Evolutionary conservation across 2,888 invertebrate species (phyloP), one percentile per base, ranked within the genome.

Genomic region (Pyralis farinalis): DNA sequence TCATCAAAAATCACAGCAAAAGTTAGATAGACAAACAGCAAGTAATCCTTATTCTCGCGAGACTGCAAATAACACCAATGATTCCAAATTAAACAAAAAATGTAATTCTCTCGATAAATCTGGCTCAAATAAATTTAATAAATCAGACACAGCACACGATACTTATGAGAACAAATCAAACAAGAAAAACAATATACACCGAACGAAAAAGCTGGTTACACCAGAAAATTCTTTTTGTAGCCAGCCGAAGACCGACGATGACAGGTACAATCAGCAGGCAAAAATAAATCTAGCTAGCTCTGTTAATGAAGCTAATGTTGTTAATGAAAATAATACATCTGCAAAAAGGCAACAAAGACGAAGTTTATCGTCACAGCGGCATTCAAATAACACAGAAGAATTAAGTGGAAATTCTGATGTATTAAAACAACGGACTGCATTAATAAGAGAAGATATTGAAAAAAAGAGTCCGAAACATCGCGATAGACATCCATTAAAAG

Each of bases 121-220:
- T 32, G 42, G 34, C 40, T 29, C 21, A 12, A 22, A 32, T 34
- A 36, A 22, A 34, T 7, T 28, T 7, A 43, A n/a, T n/a, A 37
- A 40, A 37, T 9, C 29, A 6, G 21, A 44, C n/a, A 40, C 7
- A 8, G 37, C 32, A 29, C 9, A 22, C 4, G 37, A 44, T n/a
- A 51, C 35, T 32, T 12, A 40, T 33, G 42, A 46, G 20, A 53
- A 30, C 37, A 44, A 42, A 28, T 47, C 43, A 12, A 32, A 37
- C 31, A 51, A 50, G 34, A 49, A 52, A 48, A 50, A 37, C 30
- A 45, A 37, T 12, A 36, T 38, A 10, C 44, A 46, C 34, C 53
- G 61, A 37, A 63, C 61, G 21, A 60, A 63, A 46, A 57, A 58
- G 41, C 49, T 61, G 25, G 51, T 55, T 11, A 59, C 58, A 3